Percentiles rank a stretch among this genome's conserved stretches.
Evolutionary conservation across 1,140 invertebrate genomes (phyloP).

Genomic region (Meloidogyne floridensis): DNA sequence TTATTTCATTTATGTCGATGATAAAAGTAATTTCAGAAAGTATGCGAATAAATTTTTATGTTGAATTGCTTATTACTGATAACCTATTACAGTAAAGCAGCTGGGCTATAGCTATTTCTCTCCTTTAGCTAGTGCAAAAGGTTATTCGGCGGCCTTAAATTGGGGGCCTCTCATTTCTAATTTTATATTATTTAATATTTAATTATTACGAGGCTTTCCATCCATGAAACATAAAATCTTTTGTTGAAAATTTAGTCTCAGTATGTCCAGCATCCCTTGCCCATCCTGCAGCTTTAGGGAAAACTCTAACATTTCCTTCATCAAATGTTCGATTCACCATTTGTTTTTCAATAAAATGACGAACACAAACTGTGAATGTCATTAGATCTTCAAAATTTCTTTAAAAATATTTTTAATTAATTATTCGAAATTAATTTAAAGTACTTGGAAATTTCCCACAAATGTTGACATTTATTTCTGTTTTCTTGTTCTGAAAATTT

Average conservation of each 20-base stretch:
- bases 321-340: not conserved
- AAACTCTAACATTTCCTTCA: constrained; percentile 8
- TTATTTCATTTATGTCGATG: no score
- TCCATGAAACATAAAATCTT: constrained; percentile 35
- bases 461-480: constrained; percentile 27
- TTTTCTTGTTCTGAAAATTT: not conserved
- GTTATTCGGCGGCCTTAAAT: no score
- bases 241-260: constrained; percentile 26
- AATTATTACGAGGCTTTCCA: constrained; percentile 31
- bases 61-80: no score
- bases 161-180: no score
- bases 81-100: no score
- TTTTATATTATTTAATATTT: no score
- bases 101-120: no score
- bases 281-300: constrained; percentile 32
- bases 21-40: no score
- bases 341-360: constrained; percentile 17
- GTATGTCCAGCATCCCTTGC: constrained; percentile 44
- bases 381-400: constrained; percentile 34
- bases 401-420: constrained; percentile 14
- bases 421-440: not conserved
- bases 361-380: constrained; percentile 36
- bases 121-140: no score
- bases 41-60: no score
- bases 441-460: not conserved